Evolutionary conservation across 2,888 invertebrate species (phyloP), one percentile per base, ranked within the genome.

Genomic region (Lordiphosa andalusiaca): DNA sequence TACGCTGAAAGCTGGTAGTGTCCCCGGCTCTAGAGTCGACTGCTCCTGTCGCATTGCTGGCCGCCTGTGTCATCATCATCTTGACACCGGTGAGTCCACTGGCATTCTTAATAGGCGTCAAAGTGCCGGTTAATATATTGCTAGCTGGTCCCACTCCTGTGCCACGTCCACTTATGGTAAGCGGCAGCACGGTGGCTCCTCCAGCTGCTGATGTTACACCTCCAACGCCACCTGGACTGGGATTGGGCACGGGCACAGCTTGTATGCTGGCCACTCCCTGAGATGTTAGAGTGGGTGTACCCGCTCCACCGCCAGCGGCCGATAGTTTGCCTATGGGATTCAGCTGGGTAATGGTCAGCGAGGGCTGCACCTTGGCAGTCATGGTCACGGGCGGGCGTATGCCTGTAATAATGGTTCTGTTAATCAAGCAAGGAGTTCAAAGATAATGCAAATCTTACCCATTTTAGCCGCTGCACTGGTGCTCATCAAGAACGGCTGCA

Each of bases 401-500:
- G 10, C 86, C 88, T 87, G 30, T 9, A 3, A 3, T 30, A 9
- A 10, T 54, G 7, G 7, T 7, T 6, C 3, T 7, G 7, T 7
- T 7, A 25, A 7, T 7, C 25, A 39, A 60, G 9, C 0, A n/a
- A 3, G 23, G 16, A 19, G 1, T 2, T 7, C 4, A 39, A 19
- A 19, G 7, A 4, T 13, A 16, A 16, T 6, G 7, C 13, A 16
- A 5, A 21, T 41, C 85, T 73, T 65, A 88, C 89, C 89, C 57
- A 89, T 86, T 68, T 89, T 89, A 4, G 77, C 80, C 2, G 72
- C 76, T 5, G 72, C 72, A 2, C 86, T 71, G 9, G 89, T 78
- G 68, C 88, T 89, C 58, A 90, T 87, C 13, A 89, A 86, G 35
- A 90, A 87, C 2, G 90, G 90, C 55, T 89, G 89, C 12, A 90